These are phyloP conservation scores for Euborellia annulipes DNA, from an alignment of 1,140 invertebrate species.

Conservation along the genomic window DNA sequence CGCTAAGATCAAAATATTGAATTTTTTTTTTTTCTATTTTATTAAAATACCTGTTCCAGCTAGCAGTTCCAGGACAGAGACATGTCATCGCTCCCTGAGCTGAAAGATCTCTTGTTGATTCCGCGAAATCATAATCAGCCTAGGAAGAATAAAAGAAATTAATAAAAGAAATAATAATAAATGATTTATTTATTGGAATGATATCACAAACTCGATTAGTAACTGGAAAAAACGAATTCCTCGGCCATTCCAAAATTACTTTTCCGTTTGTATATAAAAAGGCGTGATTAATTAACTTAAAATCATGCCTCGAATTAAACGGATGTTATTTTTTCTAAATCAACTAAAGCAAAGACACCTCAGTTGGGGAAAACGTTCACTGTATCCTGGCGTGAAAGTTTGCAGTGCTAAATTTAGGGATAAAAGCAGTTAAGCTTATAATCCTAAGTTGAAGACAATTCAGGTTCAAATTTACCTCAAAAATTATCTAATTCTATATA, in stretches of 20 bases:
- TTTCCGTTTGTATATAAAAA: too few relatives aligned
- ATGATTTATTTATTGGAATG: conserved; percentile 10
- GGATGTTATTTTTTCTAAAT: too few relatives aligned
- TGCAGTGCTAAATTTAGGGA: too few relatives aligned
- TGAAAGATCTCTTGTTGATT: conserved; percentile 35
- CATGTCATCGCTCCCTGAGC: conserved; percentile 37
- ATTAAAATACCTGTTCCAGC: conserved; percentile 47
- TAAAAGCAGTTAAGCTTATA: too few relatives aligned
- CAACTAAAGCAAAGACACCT: too few relatives aligned
- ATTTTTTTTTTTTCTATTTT: conserved; percentile 5
- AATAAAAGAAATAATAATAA: background rate
- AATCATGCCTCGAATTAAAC: too few relatives aligned
- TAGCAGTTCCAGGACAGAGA: conserved; percentile 45
- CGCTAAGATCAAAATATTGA: background rate
- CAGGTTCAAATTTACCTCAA: too few relatives aligned
- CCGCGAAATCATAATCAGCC: conserved; percentile 48
- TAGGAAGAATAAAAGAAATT: conserved; percentile 22
- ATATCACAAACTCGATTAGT: conserved; percentile 3
- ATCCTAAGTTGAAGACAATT: too few relatives aligned
- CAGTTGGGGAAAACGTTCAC: too few relatives aligned
- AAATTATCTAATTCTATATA: too few relatives aligned
- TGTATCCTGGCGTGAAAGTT: too few relatives aligned
- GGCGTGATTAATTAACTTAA: too few relatives aligned
- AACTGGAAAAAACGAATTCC: conserved; percentile 7
- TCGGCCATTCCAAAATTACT: conserved; percentile 9